Evolutionary conservation across 2,797 vertebrate species (phyloP).

Genomic region (Euthynnus affinis): DNA sequence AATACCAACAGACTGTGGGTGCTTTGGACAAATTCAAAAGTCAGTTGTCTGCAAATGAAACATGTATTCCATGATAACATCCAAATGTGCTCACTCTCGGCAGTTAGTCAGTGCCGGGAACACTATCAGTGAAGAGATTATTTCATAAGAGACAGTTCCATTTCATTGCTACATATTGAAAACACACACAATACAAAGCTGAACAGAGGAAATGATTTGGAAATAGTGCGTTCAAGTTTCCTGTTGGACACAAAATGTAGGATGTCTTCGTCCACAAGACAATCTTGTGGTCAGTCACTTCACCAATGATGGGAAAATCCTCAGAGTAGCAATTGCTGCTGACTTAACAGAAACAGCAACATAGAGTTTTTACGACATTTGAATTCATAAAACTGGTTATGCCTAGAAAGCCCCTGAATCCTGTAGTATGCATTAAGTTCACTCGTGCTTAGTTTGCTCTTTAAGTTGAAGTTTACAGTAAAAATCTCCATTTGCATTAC

Average conservation of each 20-base stretch:
- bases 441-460: too few species aligned
- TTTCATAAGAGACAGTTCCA: slow-evolving; percentile 73
- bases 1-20: slow-evolving; percentile 26
- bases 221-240: slow-evolving; percentile 72
- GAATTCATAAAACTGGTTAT: background rate
- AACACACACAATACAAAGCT: slow-evolving; percentile 45
- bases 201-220: slow-evolving; percentile 80
- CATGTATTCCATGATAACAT: slow-evolving; percentile 25
- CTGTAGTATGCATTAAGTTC: background rate
- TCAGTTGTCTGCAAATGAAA: slow-evolving; percentile 19
- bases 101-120: slow-evolving; percentile 60
- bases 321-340: slow-evolving; percentile 23
- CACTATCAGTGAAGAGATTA: slow-evolving; percentile 46
- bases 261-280: slow-evolving; percentile 22
- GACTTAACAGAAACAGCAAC: slow-evolving; percentile 30
- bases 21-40: slow-evolving; percentile 27
- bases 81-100: slow-evolving; percentile 33
- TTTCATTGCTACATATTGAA: slow-evolving; percentile 69
- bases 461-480: too few species aligned
- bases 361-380: background rate
- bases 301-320: slow-evolving; percentile 35
- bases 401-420: background rate
- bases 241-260: slow-evolving; percentile 63
- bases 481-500: too few species aligned
- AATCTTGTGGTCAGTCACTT: slow-evolving; percentile 46